phyloP scores from a whole-genome alignment of 2,113 vertebrate genomes.

The Melanerpes aurifrons region DNA sequence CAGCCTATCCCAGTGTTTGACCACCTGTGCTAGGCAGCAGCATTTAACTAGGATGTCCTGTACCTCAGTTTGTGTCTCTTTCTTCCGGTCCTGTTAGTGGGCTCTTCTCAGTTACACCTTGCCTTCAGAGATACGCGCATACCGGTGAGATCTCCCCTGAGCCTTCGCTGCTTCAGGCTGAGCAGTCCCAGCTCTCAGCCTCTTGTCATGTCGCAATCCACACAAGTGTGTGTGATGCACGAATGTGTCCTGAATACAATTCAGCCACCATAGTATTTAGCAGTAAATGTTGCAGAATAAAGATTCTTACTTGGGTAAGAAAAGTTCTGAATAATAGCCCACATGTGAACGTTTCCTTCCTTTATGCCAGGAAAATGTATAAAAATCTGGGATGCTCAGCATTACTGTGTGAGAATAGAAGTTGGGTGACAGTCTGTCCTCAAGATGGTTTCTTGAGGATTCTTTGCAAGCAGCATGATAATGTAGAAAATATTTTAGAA shows the following conservation, averaged over 20 bases:
- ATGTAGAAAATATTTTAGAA: neutral
- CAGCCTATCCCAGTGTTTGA: neutral
- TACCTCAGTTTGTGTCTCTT: fast-evolving
- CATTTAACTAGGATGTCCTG: fast-evolving
- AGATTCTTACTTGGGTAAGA: neutral
- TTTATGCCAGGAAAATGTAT: neutral
- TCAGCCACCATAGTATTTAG: neutral
- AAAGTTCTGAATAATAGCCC: neutral
- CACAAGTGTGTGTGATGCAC: neutral
- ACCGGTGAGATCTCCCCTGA: neutral
- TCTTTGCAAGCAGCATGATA: neutral
- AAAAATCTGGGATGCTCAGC: neutral
- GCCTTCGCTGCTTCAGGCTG: neutral
- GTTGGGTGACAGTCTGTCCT: neutral
- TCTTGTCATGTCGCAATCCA: neutral
- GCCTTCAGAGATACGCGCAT: fast-evolving
- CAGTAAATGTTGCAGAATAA: neutral
- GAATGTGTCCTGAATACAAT: neutral
- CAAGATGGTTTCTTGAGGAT: neutral
- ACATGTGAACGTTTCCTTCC: neutral
- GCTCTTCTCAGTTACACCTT: neutral
- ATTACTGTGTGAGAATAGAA: neutral
- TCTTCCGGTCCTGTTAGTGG: neutral
- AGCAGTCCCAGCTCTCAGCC: neutral
- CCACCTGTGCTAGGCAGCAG: neutral